Conservation (phyloP, 1,140 invertebrate species). For the Anastrepha obliqua region DNA sequence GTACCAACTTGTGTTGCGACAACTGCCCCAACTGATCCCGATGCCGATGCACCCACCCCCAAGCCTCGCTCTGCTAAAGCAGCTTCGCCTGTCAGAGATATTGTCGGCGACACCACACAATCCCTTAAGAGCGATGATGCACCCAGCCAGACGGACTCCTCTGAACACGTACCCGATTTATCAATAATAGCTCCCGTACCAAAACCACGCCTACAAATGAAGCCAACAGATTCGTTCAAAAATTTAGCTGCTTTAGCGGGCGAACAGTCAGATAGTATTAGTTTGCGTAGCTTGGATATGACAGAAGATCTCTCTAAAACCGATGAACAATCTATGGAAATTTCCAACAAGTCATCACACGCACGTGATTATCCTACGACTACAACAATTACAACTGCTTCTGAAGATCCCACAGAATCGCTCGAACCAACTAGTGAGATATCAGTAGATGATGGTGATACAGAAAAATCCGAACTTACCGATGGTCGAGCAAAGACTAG, state of each 20-base stretch:
- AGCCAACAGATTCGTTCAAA: slow-evolving; percentile 68
- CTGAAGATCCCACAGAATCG: slow-evolving; percentile 69
- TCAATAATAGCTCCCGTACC: slow-evolving; percentile 63
- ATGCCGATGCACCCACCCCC: slow-evolving; percentile 69
- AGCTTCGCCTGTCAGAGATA: slow-evolving; percentile 62
- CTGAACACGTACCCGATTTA: slow-evolving; percentile 15
- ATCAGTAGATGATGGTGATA: slow-evolving; percentile 69
- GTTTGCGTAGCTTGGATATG: slow-evolving; percentile 70
- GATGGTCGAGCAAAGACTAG: slow-evolving; percentile 63
- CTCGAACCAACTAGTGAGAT: slow-evolving; percentile 71
- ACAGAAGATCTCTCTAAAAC: slow-evolving; percentile 71
- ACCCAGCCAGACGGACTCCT: slow-evolving; percentile 37
- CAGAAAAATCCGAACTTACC: slow-evolving; percentile 64
- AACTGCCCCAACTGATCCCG: slow-evolving; percentile 61
- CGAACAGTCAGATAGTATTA: slow-evolving; percentile 70
- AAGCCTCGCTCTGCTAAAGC: slow-evolving; percentile 70
- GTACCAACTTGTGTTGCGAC: slow-evolving; percentile 64
- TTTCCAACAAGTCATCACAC: slow-evolving; percentile 66
- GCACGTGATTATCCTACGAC: slow-evolving; percentile 65
- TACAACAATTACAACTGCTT: slow-evolving; percentile 63
- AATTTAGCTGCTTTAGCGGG: slow-evolving; percentile 65
- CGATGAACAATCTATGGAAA: slow-evolving; percentile 69
- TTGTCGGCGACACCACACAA: slow-evolving; percentile 58
- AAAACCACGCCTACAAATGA: slow-evolving; percentile 69
- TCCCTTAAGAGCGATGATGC: slow-evolving; percentile 40